Conservation (phyloP, 2,797 vertebrate species). For the Chiloscyllium punctatum region DNA sequence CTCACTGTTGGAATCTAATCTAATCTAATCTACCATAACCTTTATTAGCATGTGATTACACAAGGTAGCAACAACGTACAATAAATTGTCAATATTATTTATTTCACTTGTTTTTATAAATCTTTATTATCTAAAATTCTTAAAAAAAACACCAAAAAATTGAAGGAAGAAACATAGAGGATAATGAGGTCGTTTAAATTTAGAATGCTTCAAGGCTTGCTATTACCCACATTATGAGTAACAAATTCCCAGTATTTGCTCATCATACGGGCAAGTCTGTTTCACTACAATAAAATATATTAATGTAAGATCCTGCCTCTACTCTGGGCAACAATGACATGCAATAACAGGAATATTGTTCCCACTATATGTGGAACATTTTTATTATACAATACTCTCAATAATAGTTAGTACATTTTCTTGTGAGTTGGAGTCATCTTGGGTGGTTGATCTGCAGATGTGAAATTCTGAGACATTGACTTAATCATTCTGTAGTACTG, state of each 20-base stretch:
- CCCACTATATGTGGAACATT: no score
- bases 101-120: not conserved
- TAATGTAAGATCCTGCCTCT: no score
- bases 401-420: no score
- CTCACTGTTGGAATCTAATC: no score
- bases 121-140: not conserved
- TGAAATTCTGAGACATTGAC: no score
- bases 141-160: not conserved
- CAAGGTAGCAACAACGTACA: not conserved
- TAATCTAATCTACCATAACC: not conserved
- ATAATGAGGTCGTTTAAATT: not conserved
- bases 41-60: not conserved
- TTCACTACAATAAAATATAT: not conserved
- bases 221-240: not conserved
- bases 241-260: not conserved
- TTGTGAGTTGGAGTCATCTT: no score
- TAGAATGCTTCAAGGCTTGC: not conserved
- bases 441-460: no score
- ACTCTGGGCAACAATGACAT: no score
- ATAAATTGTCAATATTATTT: not conserved
- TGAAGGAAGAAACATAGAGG: not conserved
- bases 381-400: no score
- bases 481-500: no score
- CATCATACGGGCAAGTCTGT: not conserved
- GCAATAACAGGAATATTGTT: no score